Evolutionary conservation across 2,797 vertebrate genomes (phyloP).

Genomic region (Podarcis lilfordi): DNA sequence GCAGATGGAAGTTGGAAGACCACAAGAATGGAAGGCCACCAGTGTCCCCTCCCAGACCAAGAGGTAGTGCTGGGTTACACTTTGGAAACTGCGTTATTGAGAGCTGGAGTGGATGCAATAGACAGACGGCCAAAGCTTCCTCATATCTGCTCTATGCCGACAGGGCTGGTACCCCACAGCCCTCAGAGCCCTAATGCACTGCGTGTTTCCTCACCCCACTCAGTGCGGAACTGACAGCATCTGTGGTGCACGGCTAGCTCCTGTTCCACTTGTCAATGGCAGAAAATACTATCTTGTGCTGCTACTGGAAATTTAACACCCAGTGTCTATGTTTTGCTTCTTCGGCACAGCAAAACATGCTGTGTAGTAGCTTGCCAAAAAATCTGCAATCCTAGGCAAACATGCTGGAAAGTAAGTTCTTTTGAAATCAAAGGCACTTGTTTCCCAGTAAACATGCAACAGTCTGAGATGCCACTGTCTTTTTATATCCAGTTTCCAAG

Average conservation of each 20-base stretch:
- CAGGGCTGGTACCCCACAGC: too few species aligned
- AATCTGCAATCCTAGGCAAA: background rate
- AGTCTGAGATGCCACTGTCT: background rate
- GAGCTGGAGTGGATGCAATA: too few species aligned
- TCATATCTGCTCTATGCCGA: too few species aligned
- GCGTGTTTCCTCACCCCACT: too few species aligned
- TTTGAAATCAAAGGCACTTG: background rate
- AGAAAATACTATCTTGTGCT: background rate
- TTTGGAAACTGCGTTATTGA: too few species aligned
- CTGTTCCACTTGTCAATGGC: background rate
- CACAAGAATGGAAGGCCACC: too few species aligned
- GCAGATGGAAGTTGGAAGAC: too few species aligned
- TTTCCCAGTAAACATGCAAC: background rate
- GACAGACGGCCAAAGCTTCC: too few species aligned
- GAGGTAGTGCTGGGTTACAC: too few species aligned
- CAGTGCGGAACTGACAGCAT: too few species aligned
- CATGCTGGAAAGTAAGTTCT: background rate
- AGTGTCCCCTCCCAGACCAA: too few species aligned
- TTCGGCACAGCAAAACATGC: background rate
- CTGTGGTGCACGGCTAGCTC: background rate
- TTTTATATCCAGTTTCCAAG: constrained; percentile 11
- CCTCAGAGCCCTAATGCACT: too few species aligned
- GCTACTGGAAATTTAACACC: background rate
- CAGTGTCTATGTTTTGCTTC: background rate
- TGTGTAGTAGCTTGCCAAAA: background rate